Base-by-base conservation (phyloP, 1,140 invertebrate species). In the Pseudachorutes palmiensis region DNA sequence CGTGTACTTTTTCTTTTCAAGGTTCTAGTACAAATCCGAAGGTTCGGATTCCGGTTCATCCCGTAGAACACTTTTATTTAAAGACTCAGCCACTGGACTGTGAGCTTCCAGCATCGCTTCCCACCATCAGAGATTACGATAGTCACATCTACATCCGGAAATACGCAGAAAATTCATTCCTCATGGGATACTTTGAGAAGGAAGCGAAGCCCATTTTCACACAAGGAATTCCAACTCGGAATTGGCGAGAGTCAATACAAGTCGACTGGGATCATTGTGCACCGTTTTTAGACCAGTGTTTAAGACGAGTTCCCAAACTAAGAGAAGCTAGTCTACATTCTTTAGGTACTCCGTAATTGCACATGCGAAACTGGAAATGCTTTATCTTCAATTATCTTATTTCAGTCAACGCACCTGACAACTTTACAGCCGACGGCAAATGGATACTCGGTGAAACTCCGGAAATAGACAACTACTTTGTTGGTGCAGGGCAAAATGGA, bases 401-500 rank as follows among this genome's bases (percentile, higher is more conserved):
- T 1, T 30, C 69, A 28, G 26, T 70, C 3, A 74, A 74, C 64
- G 72, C 72, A 19, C 72, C 72, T 16, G 72, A 74, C 33, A 74
- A 71, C 49, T 74, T 74, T 61, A 74, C 72, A 3, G 65, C 90
- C 0, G 90, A 92, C 76, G 91, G 89, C 76, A 91, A 90, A 76
- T 92, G 89, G 89, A 90, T 92, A 51, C 81, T 98, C 19, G 95
- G 95, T 1, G 90, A 97, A 83, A 85, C 90, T 19, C 88, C 94
- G 0, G 94, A 97, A 87, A 88, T 97, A 68, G 82, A 85, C 73
- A 97, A 97, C 76, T 99, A 98, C 79, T 94, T 88, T 77, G 87
- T 99, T 26, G 93, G 94, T 2, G 92, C 93, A 64, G 84, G 82
- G 64, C 85, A 85, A 82, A 86, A 84, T 76, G 84, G 82, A 60